Conservation (phyloP, 2,797 vertebrate species). For the Hippoglossus hippoglossus region DNA sequence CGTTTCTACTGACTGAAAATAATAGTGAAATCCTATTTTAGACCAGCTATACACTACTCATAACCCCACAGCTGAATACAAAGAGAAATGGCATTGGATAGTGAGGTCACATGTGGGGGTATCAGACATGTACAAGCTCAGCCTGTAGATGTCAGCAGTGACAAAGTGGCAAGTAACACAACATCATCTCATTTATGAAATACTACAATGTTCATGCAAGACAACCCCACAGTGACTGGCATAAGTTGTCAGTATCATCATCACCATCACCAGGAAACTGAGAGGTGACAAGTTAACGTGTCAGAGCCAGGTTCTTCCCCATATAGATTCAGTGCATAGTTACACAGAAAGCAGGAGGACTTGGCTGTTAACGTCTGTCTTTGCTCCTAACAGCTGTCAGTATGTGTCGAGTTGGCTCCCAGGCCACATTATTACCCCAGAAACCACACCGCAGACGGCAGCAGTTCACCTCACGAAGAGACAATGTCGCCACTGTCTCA, state of each 20-base stretch:
- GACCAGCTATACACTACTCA: background rate
- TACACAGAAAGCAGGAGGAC: conserved; percentile 10
- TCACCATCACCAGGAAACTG: background rate
- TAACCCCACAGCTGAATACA: conserved; percentile 37
- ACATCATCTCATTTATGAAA: background rate
- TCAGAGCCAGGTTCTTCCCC: background rate
- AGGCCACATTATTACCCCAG: conserved; percentile 31
- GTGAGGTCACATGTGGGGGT: conserved; percentile 42
- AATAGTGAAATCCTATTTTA: conserved; percentile 13
- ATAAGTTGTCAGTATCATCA: background rate
- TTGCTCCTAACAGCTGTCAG: conserved; percentile 21
- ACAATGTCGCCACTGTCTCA: conserved; percentile 6
- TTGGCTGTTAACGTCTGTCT: conserved; percentile 6
- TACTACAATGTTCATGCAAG: no score
- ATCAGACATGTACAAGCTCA: conserved; percentile 38
- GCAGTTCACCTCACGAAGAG: conserved; percentile 29
- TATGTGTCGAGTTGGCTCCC: conserved; percentile 22
- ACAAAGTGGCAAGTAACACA: conserved; percentile 43
- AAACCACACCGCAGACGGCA: conserved; percentile 44
- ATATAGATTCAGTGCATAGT: background rate
- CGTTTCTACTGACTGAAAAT: background rate
- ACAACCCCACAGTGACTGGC: no score
- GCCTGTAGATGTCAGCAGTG: conserved; percentile 77
- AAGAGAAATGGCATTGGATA: background rate
- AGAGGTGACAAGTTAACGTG: background rate